Evolutionary conservation across 2,888 invertebrate genomes (phyloP), one percentile per base, ranked within the genome.

Genomic region (Meteorus colon): DNA sequence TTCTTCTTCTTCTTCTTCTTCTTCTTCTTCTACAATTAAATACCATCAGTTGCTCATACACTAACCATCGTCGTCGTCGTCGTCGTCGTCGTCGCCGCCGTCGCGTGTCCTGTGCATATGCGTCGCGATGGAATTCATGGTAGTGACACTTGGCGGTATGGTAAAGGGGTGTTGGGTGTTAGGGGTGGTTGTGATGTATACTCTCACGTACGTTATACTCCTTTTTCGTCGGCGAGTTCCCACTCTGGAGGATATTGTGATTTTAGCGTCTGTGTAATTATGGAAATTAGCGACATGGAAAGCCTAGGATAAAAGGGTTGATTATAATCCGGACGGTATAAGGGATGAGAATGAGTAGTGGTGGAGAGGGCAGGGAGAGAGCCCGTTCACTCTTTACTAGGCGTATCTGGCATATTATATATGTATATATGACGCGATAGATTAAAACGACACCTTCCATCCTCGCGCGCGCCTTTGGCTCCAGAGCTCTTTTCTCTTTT

Each of bases 251-350:
- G 88, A 89, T 89, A 89, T 89, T 89, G 89, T 89, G 89, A 89
- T 89, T 89, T 89, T 89, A 89, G 89, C 89, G 89, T 89, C 89
- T 89, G 89, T 89, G 89, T 89, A 89, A 89, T 89, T 89, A 89
- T 89, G 89, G 89, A 89, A 89, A 89, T 89, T 89, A 89, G 89
- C 88, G 89, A 89, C 88, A 89, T 88, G 89, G 88, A 89, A 89
- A 89, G 89, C 89, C 89, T 89, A 89, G 89, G 89, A 89, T 89
- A 89, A 89, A 89, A 89, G 89, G 89, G 89, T 89, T 89, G 89
- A 89, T 89, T 89, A 89, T 89, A 89, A 89, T 89, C 89, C 89
- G 82, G 85, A 85, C 79, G 72, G 79, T 41, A 69, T 74, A 59
- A 67, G 41, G 77, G 81, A 80, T 51, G 80, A 65, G 77, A 72